Evolutionary conservation across 2,113 vertebrate genomes (phyloP), one percentile per base, ranked within the genome.

Genomic region (Vireo altiloquus): DNA sequence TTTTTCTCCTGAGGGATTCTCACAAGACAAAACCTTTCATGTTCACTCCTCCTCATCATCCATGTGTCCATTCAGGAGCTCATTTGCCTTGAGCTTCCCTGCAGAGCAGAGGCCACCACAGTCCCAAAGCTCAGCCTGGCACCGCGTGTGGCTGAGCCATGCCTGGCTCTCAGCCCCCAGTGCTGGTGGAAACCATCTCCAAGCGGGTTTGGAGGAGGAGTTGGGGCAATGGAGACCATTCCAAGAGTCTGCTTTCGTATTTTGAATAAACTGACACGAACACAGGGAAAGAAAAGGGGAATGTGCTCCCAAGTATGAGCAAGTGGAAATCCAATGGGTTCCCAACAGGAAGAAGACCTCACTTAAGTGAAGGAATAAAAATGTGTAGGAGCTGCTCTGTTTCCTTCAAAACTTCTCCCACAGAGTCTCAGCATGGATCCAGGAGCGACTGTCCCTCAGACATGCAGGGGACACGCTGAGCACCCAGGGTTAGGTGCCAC

Each of bases 131-230:
- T 86, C 87, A 54, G 56, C 35, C 52, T 18, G 17, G 22, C 28
- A 40, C 10, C 31, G 3, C 2, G 1, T 6, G 0, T 1, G 6
- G 42, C 25, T 17, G 5, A 64, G 49, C 15, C 27, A 8, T 3
- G 33, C 30, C 56, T 9, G 46, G 20, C 33, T 22, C 31, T 16
- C 56, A 22, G 56, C 31, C 37, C 71, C 28, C 49, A n/a, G 10
- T 0, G 8, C 30, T 20, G 53, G 2, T 33, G 40, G 12, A 74
- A 70, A 54, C 25, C 64, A 74, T 3, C 40, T 54, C 76, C 19
- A 2, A 1, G 9, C 1, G 1, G 2, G 16, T n/a, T 53, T 74
- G 60, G 44, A 80, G 25, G 28, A 80, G 50, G 24, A 7, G 7
- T 3, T 1, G 3, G 64, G 66, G 30, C 19, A 56, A 17, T 1